These are phyloP conservation scores for Cremastobaeus sp. DNA, from an alignment of 2,888 invertebrate species.

Conservation along the genomic window DNA sequence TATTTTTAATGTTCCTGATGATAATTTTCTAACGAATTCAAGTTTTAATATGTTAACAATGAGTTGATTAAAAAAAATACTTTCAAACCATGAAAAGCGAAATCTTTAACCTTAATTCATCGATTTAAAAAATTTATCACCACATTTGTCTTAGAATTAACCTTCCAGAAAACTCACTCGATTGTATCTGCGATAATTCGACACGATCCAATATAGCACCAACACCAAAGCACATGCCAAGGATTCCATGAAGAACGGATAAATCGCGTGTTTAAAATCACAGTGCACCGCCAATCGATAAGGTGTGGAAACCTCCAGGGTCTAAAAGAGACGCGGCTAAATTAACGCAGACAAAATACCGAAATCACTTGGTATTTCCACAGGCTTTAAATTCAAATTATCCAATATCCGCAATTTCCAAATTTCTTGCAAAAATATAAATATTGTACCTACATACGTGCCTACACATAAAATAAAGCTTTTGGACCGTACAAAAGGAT, in stretches of 20 bases:
- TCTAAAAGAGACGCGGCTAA: constrained; percentile 59
- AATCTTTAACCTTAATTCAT: no score
- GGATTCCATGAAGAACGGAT: constrained; percentile 69
- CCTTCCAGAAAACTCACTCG: constrained; percentile 63
- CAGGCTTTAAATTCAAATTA: no score
- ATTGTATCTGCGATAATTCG: constrained; percentile 54
- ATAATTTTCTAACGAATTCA: no score
- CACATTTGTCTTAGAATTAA: constrained; percentile 47
- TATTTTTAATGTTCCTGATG: no score
- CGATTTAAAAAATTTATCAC: constrained; percentile 44
- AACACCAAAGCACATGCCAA: constrained; percentile 50
- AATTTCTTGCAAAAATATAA: no score
- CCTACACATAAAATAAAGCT: no score
- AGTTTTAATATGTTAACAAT: no score
- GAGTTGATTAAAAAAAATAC: not conserved
- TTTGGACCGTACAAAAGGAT: no score
- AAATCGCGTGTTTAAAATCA: constrained; percentile 68
- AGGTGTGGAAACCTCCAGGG: constrained; percentile 53
- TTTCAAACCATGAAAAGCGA: constrained; percentile 4
- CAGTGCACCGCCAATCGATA: constrained; percentile 70
- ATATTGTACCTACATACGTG: no score
- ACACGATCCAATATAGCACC: constrained; percentile 54
- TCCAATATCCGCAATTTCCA: no score
- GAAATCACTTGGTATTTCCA: no score
- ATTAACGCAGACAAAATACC: constrained; percentile 35